A percentile compares a stretch with the other conserved stretches of the same genome.
These are phyloP conservation scores for Trichacis sp. DNA, from an alignment of 2,888 invertebrate species.

Conservation along the genomic window DNA sequence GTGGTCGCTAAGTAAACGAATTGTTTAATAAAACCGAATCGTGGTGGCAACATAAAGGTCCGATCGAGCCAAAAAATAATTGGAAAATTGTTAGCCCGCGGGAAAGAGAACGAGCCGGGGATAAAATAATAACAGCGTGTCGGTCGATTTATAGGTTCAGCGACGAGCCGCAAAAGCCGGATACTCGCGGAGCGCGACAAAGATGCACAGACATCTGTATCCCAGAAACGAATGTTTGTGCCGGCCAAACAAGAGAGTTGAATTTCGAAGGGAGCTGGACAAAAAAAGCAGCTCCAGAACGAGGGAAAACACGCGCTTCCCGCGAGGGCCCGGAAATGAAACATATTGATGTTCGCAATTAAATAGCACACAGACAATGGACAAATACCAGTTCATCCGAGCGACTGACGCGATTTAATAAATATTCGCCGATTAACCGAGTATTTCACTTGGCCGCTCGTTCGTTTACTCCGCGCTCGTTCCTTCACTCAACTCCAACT, in stretches of 20 bases:
- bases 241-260: slow-evolving; percentile 51
- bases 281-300: slow-evolving; percentile 17
- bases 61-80: slow-evolving; percentile 19
- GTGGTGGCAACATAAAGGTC: slow-evolving; percentile 4
- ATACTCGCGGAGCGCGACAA: slow-evolving; percentile 37
- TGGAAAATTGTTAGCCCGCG: slow-evolving; percentile 2
- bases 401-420: slow-evolving; percentile 59
- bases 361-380: slow-evolving; percentile 64
- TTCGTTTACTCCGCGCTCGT: too few species aligned
- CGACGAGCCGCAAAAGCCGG: slow-evolving; percentile 47
- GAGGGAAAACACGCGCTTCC: slow-evolving; percentile 12
- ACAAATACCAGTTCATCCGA: slow-evolving; percentile 61
- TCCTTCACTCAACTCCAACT: too few species aligned
- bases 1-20: slow-evolving; percentile 8
- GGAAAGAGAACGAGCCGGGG: slow-evolving; percentile 3
- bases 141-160: slow-evolving; percentile 53
- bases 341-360: slow-evolving; percentile 66
- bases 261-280: slow-evolving; percentile 48
- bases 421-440: slow-evolving; percentile 55
- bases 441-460: too few species aligned
- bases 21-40: slow-evolving; percentile 12
- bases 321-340: slow-evolving; percentile 36
- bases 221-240: slow-evolving; percentile 51
- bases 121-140: slow-evolving; percentile 46
- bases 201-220: slow-evolving; percentile 19